Conservation (phyloP, 2,797 vertebrate genomes). For the Myripristis jacobus region DNA sequence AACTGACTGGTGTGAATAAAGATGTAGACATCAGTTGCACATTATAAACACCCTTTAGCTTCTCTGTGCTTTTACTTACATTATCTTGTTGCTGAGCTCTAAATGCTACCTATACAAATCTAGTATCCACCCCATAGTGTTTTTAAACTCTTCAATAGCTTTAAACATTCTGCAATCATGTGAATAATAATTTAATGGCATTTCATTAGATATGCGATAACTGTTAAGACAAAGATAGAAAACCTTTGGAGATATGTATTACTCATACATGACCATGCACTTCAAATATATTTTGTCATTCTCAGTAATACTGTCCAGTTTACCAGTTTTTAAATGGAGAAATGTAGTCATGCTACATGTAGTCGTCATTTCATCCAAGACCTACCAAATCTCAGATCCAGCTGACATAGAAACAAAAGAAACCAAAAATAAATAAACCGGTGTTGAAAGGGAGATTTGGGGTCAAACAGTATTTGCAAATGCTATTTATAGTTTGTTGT, state of each 20-base stretch:
- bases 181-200: slow-evolving; percentile 22
- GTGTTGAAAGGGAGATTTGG: slow-evolving; percentile 22
- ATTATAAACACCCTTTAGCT: background rate
- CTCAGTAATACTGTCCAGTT: slow-evolving; percentile 62
- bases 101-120: slow-evolving; percentile 4
- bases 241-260: background rate
- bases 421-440: slow-evolving; percentile 54
- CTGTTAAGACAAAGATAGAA: slow-evolving; percentile 18
- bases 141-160: slow-evolving; percentile 18
- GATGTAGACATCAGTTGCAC: slow-evolving; percentile 6
- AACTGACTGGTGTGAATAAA: background rate
- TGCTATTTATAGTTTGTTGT: slow-evolving; percentile 8
- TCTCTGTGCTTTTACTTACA: slow-evolving; percentile 18
- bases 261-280: slow-evolving; percentile 50
- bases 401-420: slow-evolving; percentile 60
- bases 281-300: slow-evolving; percentile 30
- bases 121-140: background rate
- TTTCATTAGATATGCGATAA: slow-evolving; percentile 35
- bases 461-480: slow-evolving; percentile 21
- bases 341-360: slow-evolving; percentile 46
- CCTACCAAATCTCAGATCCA: slow-evolving; percentile 55
- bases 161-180: slow-evolving; percentile 19
- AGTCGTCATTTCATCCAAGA: slow-evolving; percentile 36
- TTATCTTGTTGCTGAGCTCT: slow-evolving; percentile 14
- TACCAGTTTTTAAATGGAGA: slow-evolving; percentile 27